Evolutionary conservation across 2,888 invertebrate species (phyloP).

Genomic region (Leucania comma): DNA sequence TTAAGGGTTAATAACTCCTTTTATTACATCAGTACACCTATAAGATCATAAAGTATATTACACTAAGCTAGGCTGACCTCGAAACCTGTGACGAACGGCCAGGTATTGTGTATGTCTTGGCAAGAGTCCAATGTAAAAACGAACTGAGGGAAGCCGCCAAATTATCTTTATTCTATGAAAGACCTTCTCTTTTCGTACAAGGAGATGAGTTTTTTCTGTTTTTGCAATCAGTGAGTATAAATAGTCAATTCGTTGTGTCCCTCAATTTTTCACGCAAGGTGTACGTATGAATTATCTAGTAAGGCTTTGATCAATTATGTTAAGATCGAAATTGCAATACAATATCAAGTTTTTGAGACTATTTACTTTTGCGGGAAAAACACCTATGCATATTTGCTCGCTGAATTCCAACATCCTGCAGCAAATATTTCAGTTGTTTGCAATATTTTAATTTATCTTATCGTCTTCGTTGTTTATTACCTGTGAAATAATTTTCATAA

Average conservation of each 20-base stretch:
- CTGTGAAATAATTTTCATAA: conserved; percentile 8
- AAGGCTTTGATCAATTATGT: conserved; percentile 25
- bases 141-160: conserved; percentile 67
- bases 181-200: conserved; percentile 50
- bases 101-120: conserved; percentile 80
- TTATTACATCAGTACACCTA: conserved; percentile 33
- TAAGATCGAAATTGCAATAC: conserved; percentile 14
- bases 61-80: conserved; percentile 71
- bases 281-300: conserved; percentile 27
- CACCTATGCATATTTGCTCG: conserved; percentile 29
- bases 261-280: conserved; percentile 44
- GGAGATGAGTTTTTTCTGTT: conserved; percentile 37
- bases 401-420: conserved; percentile 26
- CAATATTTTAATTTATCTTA: conserved; percentile 46
- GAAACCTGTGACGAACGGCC: conserved; percentile 74
- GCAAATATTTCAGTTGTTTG: conserved; percentile 34
- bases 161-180: conserved; percentile 62
- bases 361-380: conserved; percentile 29
- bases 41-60: conserved; percentile 53
- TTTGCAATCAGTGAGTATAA: conserved; percentile 39
- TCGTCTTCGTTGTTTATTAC: conserved; percentile 28
- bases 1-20: conserved; percentile 13
- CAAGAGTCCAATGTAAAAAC: conserved; percentile 81
- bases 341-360: conserved; percentile 7
- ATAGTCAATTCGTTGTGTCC: conserved; percentile 55